phyloP scores from a whole-genome alignment of 2,888 invertebrate genomes.

The Argyra leucocephala region DNA sequence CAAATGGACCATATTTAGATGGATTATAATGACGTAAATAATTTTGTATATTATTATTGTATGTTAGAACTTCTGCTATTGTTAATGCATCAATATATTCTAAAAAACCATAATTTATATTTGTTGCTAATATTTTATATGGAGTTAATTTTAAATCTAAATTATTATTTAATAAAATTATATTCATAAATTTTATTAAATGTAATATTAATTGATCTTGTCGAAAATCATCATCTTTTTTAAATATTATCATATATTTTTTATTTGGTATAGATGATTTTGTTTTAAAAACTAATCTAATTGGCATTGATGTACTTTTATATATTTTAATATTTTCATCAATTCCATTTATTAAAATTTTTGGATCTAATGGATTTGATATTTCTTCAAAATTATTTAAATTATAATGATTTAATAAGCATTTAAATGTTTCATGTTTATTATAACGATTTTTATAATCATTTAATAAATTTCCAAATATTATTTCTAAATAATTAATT shows the following conservation, averaged over 20 bases:
- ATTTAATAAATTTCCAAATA: background rate
- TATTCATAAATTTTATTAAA: background rate
- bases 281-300: background rate
- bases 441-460: background rate
- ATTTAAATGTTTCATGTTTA: background rate
- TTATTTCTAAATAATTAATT: background rate
- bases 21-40: slow-evolving; percentile 4
- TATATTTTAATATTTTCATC: background rate
- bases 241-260: background rate
- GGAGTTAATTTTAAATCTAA: background rate
- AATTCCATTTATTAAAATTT: background rate
- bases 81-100: background rate
- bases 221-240: background rate
- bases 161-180: background rate
- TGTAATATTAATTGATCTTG: slow-evolving; percentile 6
- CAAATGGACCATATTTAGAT: background rate
- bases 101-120: background rate
- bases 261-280: background rate
- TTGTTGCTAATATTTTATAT: background rate
- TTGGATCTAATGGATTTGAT: background rate
- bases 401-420: background rate
- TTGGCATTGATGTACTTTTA: background rate
- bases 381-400: background rate
- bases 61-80: background rate
- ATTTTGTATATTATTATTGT: background rate